Percentiles rank a stretch among this genome's conserved stretches.
Evolutionary conservation across 2,888 invertebrate species (phyloP).

Genomic region (Oscheius sp.): DNA sequence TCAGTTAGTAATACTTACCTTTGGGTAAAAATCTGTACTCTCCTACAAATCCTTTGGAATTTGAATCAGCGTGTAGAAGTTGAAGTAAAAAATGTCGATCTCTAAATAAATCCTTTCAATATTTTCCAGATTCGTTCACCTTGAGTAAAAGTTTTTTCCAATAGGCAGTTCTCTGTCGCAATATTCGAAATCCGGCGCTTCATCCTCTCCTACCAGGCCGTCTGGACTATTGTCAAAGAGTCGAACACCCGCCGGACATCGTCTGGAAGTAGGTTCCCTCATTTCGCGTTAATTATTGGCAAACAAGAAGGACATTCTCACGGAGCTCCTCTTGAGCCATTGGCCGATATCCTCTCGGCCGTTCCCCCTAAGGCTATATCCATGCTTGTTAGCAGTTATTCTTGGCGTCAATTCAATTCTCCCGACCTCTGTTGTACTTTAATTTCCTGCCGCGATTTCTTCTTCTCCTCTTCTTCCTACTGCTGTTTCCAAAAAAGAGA

Average conservation of each 20-base stretch:
- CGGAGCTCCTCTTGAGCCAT: neutral
- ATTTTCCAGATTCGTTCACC: constrained; percentile 11
- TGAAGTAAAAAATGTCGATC: constrained; percentile 44
- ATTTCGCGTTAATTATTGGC: constrained; percentile 5
- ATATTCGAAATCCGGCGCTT: constrained; percentile 46
- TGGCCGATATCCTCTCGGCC: too few species aligned
- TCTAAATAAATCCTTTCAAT: constrained; percentile 29
- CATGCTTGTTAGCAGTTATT: constrained; percentile 29
- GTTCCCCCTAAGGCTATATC: too few species aligned
- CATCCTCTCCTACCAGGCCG: constrained; percentile 45
- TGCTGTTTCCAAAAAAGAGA: too few species aligned
- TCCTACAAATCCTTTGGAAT: constrained; percentile 47
- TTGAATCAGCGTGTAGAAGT: constrained; percentile 36
- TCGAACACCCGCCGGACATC: constrained; percentile 1
- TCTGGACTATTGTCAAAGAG: constrained; percentile 49
- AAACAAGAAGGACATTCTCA: neutral
- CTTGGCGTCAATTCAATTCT: constrained; percentile 12
- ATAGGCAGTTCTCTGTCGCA: constrained; percentile 48
- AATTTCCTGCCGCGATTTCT: constrained; percentile 21
- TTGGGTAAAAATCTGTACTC: constrained; percentile 42
- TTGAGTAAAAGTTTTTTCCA: constrained; percentile 45
- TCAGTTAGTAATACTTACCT: too few species aligned
- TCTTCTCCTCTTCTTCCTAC: too few species aligned
- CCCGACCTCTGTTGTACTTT: constrained; percentile 15
- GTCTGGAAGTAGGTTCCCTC: neutral